Percentiles rank a stretch among this genome's conserved stretches.
Evolutionary conservation across 1,140 invertebrate genomes (phyloP).

Genomic region (Babylonia areolata): DNA sequence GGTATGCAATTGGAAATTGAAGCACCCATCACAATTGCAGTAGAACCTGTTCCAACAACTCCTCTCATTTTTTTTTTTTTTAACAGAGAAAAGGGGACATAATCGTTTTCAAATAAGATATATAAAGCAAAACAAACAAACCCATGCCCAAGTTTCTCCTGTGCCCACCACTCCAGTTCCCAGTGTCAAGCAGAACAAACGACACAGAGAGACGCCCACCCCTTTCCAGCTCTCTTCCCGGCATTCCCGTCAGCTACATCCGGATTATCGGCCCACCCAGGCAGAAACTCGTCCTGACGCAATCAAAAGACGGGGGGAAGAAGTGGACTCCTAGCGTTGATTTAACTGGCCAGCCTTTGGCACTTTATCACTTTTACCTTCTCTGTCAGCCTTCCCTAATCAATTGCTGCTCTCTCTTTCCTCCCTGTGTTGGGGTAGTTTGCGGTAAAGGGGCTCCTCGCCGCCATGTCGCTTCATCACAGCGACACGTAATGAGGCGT

Average conservation of each 20-base stretch:
- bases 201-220: neutral
- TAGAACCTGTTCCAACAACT: too few relatives aligned
- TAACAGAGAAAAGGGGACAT: too few relatives aligned
- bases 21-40: too few relatives aligned
- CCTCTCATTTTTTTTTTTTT: too few relatives aligned
- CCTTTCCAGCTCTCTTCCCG: neutral
- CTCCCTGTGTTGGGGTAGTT: neutral
- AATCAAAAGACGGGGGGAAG: neutral
- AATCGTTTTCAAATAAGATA: neutral
- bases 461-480: slow-evolving; percentile 25
- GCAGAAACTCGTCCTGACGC: neutral
- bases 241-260: slow-evolving; percentile 10
- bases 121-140: neutral
- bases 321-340: neutral
- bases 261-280: neutral
- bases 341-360: neutral
- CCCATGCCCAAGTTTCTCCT: neutral
- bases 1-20: too few relatives aligned
- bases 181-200: neutral
- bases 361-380: slow-evolving; percentile 25
- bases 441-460: slow-evolving; percentile 18
- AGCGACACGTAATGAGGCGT: slow-evolving; percentile 28
- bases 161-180: neutral
- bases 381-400: slow-evolving; percentile 1
- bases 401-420: slow-evolving; percentile 7